Evolutionary conservation across 2,888 invertebrate species (phyloP).

Genomic region (Patella depressa): DNA sequence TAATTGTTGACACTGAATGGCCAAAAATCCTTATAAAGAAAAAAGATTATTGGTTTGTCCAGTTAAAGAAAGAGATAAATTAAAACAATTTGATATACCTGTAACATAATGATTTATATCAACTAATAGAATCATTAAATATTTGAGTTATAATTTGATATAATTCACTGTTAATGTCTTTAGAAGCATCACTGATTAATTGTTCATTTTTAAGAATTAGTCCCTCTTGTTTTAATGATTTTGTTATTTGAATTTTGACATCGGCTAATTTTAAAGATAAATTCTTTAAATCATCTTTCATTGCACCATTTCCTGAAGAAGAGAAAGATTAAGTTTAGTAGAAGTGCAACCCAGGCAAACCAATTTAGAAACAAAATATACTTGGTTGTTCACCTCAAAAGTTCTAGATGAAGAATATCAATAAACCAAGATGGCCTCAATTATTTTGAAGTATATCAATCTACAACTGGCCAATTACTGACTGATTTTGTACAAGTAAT

Average conservation of each 20-base stretch:
- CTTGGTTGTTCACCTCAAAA: not conserved
- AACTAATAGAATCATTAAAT: conserved; percentile 17
- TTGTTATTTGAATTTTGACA: conserved; percentile 21
- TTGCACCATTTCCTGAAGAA: too few species aligned
- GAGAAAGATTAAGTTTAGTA: too few species aligned
- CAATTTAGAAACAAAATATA: not conserved
- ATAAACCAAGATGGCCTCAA: not conserved
- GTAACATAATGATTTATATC: not conserved
- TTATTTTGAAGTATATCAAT: not conserved
- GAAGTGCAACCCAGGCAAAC: too few species aligned
- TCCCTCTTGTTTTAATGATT: conserved; percentile 29
- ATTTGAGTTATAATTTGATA: conserved; percentile 37
- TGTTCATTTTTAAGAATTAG: conserved; percentile 14
- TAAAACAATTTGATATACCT: too few species aligned
- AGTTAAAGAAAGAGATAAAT: too few species aligned
- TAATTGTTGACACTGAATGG: too few species aligned
- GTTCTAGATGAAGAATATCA: not conserved
- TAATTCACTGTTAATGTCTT: conserved; percentile 37
- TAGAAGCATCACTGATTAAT: conserved; percentile 35
- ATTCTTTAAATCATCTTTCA: conserved; percentile 22
- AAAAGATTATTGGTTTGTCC: too few species aligned
- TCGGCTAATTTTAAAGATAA: conserved; percentile 21
- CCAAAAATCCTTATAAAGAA: too few species aligned
- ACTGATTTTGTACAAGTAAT: too few species aligned
- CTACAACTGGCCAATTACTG: too few species aligned